Conservation (phyloP, 2,888 invertebrate genomes). For the Oligia latruncula region DNA sequence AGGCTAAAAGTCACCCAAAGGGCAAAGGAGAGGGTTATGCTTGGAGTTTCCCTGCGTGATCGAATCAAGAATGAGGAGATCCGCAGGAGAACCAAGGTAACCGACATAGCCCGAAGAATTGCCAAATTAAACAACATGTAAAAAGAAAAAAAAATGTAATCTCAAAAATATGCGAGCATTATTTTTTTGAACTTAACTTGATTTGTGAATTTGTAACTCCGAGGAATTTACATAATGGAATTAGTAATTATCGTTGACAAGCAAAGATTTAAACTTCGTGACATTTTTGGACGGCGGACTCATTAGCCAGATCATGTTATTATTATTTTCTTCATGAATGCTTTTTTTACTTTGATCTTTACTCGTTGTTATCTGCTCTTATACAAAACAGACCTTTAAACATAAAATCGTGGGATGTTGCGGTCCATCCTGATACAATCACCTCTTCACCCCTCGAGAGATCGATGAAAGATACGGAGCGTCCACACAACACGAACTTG, state of each 20-base stretch:
- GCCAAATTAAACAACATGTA: background rate
- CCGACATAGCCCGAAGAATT: too few relatives aligned
- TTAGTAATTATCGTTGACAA: slow-evolving; percentile 35
- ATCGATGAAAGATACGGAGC: slow-evolving; percentile 13
- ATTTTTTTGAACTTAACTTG: slow-evolving; percentile 21
- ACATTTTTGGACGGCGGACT: slow-evolving; percentile 5
- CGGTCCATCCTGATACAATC: slow-evolving; percentile 17
- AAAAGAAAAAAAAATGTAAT: slow-evolving; percentile 22
- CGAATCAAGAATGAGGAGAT: too few relatives aligned
- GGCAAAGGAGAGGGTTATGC: too few relatives aligned
- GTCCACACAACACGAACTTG: slow-evolving; percentile 18
- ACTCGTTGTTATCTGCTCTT: background rate
- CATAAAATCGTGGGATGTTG: slow-evolving; percentile 5
- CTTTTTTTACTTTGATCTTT: slow-evolving; percentile 3
- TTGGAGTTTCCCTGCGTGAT: too few relatives aligned
- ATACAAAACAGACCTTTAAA: slow-evolving; percentile 7
- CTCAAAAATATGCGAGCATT: slow-evolving; percentile 3
- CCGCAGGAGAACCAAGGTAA: too few relatives aligned
- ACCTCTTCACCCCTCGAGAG: slow-evolving; percentile 19
- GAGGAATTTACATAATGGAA: slow-evolving; percentile 39
- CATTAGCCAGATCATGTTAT: slow-evolving; percentile 15
- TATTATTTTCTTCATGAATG: slow-evolving; percentile 11
- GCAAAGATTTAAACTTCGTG: slow-evolving; percentile 16
- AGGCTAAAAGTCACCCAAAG: too few relatives aligned
- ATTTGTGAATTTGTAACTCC: slow-evolving; percentile 27